Evolutionary conservation across 2,113 vertebrate species (phyloP), one percentile per base, ranked within the genome.

Genomic region (Perccottus glenii): DNA sequence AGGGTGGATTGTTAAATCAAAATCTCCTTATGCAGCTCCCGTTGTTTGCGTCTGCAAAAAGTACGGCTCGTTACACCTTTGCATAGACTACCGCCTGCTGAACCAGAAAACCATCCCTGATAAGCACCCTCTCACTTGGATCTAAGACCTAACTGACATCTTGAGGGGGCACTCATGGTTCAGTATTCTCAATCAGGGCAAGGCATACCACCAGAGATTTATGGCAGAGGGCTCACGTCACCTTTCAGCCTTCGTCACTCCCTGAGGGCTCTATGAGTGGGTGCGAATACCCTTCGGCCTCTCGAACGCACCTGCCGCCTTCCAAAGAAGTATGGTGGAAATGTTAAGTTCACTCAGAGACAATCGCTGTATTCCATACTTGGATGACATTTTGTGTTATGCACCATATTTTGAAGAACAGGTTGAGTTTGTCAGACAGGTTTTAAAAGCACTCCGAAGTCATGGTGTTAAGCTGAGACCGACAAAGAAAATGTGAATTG

Each of bases 141-240:
- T 58, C 47, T 44, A 50, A 9, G 46, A 50, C 27, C 11, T 64
- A 16, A 43, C 9, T 2, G 51, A 71, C 45, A 57, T 45, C 42
- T 60, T 73, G 3, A 46, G 58, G n/a, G 59, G 60, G 8, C 48
- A 64, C 15, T 35, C 9, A 15, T 78, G 75, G 71, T 75, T 68
- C 40, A 44, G 19, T 5, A 66, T 78, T 40, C 36, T 75, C 5
- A 52, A 60, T 32, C 70, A 77, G 19, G 75, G 52, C 7, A 78
- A 78, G 40, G 61, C 75, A 32, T 78, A 75, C 50, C 56, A 75
- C 15, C 75, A 78, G 11, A 43, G 51, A 10, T 71, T 27, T 27
- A 27, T 27, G 19, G 1, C 19, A 27, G 19, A 27, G 19, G 3
- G 19, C 19, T 27, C 19, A 48, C 56, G n/a, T 1, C 47, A 65